A percentile compares a stretch with the other conserved stretches of the same genome.
These are phyloP conservation scores for Vicugna pacos DNA, from an alignment of 2,113 vertebrate species.

Conservation along the genomic window DNA sequence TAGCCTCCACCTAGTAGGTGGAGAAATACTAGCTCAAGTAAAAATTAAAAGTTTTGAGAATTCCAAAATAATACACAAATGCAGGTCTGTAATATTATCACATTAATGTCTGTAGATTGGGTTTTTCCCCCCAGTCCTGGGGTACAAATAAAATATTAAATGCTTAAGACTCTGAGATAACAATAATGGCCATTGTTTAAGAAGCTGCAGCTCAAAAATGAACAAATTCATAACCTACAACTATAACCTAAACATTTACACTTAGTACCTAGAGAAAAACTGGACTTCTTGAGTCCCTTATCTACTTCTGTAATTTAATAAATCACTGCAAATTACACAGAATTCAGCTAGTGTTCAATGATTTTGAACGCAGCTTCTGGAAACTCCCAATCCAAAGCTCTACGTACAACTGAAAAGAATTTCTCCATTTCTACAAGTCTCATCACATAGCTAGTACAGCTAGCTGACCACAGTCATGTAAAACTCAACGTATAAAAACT, in stretches of 20 bases:
- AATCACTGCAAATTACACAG: conserved; percentile 3
- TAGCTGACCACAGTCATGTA: background rate
- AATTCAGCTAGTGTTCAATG: background rate
- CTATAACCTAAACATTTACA: background rate
- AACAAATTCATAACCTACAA: conserved; percentile 21
- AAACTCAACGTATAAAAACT: background rate
- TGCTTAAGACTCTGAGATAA: background rate
- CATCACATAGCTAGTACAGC: background rate
- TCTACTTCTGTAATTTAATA: background rate
- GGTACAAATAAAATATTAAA: background rate
- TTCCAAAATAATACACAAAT: background rate
- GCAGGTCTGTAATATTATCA: background rate
- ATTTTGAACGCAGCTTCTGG: background rate
- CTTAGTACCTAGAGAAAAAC: background rate
- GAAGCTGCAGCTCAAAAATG: conserved; percentile 4
- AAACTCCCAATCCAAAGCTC: background rate
- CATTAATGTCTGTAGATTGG: background rate
- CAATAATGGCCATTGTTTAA: background rate
- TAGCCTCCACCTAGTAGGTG: background rate
- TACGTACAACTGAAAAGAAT: background rate
- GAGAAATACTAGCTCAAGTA: background rate
- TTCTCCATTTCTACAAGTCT: background rate
- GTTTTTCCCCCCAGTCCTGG: background rate
- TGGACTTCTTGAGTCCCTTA: background rate
- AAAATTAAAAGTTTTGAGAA: background rate